Evolutionary conservation across 2,888 invertebrate species (phyloP), one percentile per base, ranked within the genome.

Genomic region (Silvanus unidentatus): DNA sequence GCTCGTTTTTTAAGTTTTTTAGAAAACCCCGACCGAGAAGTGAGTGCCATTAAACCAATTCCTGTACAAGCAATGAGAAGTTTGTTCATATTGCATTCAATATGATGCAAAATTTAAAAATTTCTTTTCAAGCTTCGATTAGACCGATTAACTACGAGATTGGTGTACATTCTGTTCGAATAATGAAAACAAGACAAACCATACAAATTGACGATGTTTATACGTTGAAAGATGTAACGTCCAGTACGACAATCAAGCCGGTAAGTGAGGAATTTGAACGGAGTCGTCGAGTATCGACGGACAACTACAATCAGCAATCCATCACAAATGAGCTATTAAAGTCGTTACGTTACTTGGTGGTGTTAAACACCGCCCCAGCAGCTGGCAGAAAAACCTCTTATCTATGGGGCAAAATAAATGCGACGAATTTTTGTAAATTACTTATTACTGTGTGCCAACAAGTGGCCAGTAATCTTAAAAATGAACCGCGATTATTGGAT

Each of bases 271-370:
- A 66, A 34, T n/a, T n/a, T n/a, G n/a, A n/a, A n/a, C n/a, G n/a
- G n/a, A n/a, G n/a, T n/a, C 57, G 63, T 47, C 54, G 61, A 38
- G 16, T 75, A 1, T 75, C 77, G 0, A 49, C 63, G 27, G 77
- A 79, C 54, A 69, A 75, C 14, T 78, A 80, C 54, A 77, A 77
- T 54, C 74, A 75, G 58, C 65, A 70, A 15, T 76, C 76, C 1
- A 71, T 76, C 39, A 72, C 77, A 1, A 79, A 79, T 60, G 79
- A 80, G 63, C 71, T 81, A 66, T 59, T 80, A 16, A 74, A 74
- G 47, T 76, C 75, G 2, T 62, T 78, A 29, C 62, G 74, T 13
- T 77, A 75, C 57, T 75, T 79, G 58, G 75, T 75, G 50, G 65
- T 55, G 40, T 41, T 50, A 2, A 64, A 62, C 29, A 44, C 45